phyloP scores from a whole-genome alignment of 2,797 vertebrate species.

The Mastacembelus armatus region DNA sequence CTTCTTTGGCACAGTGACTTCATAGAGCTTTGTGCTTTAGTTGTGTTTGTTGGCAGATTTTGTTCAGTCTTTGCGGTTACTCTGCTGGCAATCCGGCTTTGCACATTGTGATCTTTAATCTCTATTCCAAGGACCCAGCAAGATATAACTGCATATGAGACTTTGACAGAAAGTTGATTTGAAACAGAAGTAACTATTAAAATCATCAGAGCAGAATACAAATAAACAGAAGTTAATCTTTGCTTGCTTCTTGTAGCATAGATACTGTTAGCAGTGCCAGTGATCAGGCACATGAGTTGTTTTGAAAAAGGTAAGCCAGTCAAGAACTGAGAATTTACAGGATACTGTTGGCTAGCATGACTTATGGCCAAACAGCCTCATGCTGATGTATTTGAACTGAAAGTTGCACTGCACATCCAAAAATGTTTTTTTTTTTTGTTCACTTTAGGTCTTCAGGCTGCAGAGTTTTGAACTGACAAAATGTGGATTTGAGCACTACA shows the following conservation, averaged over 20 bases:
- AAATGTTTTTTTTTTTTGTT: too few relatives aligned
- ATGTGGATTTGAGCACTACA: conserved; percentile 1
- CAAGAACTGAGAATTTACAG: not conserved
- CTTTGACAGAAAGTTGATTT: too few relatives aligned
- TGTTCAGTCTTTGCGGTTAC: not conserved
- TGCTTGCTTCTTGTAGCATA: not conserved
- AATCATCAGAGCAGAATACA: not conserved
- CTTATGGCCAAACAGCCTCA: not conserved
- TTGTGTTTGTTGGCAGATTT: too few relatives aligned
- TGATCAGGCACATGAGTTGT: not conserved
- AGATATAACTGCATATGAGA: too few relatives aligned
- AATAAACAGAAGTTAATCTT: not conserved
- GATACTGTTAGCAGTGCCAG: not conserved
- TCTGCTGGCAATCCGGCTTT: not conserved
- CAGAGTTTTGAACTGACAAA: not conserved
- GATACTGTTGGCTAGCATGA: not conserved
- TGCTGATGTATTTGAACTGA: conserved; percentile 1
- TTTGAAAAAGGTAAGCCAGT: not conserved
- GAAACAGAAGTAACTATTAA: not conserved
- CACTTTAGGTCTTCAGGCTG: not conserved
- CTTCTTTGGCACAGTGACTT: too few relatives aligned
- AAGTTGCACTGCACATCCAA: not conserved
- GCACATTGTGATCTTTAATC: too few relatives aligned
- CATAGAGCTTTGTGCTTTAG: too few relatives aligned
- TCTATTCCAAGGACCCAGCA: too few relatives aligned